Evolutionary conservation across 2,888 invertebrate species (phyloP).

Genomic region (Troides oblongomaculatus): DNA sequence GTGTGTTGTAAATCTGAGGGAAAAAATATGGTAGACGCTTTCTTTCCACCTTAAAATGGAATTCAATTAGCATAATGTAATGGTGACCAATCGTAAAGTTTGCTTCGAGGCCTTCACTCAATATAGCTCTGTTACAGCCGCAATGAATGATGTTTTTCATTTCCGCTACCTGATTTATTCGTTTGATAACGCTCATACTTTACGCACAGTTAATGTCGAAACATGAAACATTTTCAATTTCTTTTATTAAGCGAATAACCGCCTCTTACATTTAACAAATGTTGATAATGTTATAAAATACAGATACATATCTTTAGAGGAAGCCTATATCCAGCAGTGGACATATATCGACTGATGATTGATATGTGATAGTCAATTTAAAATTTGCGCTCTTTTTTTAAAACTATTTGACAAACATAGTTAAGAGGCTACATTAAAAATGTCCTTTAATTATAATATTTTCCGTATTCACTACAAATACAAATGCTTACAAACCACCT

Average conservation of each 20-base stretch:
- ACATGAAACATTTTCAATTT: neutral
- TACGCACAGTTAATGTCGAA: neutral
- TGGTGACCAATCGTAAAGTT: constrained; percentile 42
- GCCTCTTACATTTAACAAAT: neutral
- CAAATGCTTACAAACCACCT: constrained; percentile 5
- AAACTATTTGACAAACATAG: too few species aligned
- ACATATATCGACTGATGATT: too few species aligned
- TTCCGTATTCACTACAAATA: neutral
- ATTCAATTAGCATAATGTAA: constrained; percentile 62
- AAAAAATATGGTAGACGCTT: constrained; percentile 51
- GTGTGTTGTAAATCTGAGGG: constrained; percentile 45
- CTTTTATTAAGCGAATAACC: neutral
- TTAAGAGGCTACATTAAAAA: neutral
- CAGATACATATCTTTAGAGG: too few species aligned
- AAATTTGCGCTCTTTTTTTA: too few species aligned
- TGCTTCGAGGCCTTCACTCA: constrained; percentile 29
- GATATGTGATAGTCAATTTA: too few species aligned
- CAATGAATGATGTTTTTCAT: constrained; percentile 22
- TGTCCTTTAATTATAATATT: neutral
- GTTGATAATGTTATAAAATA: neutral
- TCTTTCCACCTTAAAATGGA: constrained; percentile 50
- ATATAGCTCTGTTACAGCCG: constrained; percentile 24
- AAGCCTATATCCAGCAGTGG: too few species aligned
- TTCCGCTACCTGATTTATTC: constrained; percentile 25
- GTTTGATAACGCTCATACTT: constrained; percentile 15